Evolutionary conservation across 2,113 vertebrate genomes (phyloP).

Genomic region (Amia ocellicauda): DNA sequence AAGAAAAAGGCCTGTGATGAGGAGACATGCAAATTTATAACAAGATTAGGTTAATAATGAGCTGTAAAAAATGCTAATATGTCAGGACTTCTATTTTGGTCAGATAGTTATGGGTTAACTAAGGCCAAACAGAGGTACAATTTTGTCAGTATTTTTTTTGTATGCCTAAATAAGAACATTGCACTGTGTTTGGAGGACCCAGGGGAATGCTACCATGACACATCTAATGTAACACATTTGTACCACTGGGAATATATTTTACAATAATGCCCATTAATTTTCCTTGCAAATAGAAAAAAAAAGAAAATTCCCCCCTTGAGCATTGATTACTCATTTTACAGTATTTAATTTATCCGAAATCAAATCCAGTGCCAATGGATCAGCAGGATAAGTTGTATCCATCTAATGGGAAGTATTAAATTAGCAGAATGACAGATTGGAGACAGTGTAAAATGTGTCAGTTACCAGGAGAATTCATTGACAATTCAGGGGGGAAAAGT

Average conservation of each 20-base stretch:
- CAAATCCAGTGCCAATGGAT: conserved; percentile 52
- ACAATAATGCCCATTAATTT: conserved; percentile 35
- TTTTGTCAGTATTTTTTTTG: conserved; percentile 16
- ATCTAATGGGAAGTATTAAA: conserved; percentile 46
- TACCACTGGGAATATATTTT: conserved; percentile 22
- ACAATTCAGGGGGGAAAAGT: conserved; percentile 38
- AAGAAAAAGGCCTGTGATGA: no score
- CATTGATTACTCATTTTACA: conserved; percentile 64
- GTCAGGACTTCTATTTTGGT: background rate
- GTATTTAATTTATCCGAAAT: conserved; percentile 68
- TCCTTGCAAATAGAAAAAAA: conserved; percentile 47
- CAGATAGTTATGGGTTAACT: conserved; percentile 15
- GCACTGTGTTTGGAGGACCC: background rate
- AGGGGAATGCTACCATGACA: conserved; percentile 13
- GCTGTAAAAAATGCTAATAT: no score
- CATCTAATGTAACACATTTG: conserved; percentile 10
- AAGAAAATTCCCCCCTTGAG: conserved; percentile 16
- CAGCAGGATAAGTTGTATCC: conserved; percentile 32
- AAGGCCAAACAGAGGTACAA: conserved; percentile 6
- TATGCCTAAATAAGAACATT: conserved; percentile 2
- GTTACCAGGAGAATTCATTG: conserved; percentile 45
- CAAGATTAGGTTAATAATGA: no score
- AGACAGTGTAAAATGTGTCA: conserved; percentile 46
- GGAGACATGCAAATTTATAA: no score
- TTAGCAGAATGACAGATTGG: conserved; percentile 47